phyloP scores from a whole-genome alignment of 2,888 invertebrate genomes.

The Nomada flava region DNA sequence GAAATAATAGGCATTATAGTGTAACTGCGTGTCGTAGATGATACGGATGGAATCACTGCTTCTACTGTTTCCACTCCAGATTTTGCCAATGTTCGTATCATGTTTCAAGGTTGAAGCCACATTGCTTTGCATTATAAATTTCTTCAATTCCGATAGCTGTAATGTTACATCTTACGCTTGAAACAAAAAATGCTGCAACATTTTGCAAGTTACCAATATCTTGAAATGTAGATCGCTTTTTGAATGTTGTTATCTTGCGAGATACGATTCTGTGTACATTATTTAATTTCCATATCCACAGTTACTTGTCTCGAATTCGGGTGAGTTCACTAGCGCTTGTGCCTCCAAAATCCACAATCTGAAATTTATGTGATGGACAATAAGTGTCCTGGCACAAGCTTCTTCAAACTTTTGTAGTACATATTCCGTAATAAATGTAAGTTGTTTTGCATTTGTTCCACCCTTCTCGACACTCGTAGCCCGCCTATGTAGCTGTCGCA shows the following conservation, averaged over 20 bases:
- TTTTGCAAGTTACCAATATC: not conserved
- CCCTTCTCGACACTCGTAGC: too few relatives aligned
- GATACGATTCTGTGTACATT: not conserved
- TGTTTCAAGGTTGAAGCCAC: not conserved
- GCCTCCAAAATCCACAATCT: too few relatives aligned
- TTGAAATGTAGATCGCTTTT: not conserved
- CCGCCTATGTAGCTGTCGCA: too few relatives aligned
- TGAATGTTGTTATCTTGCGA: not conserved
- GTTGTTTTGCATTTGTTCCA: too few relatives aligned
- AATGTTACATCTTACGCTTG: not conserved
- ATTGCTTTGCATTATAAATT: not conserved
- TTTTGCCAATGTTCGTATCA: not conserved
- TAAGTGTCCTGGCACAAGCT: too few relatives aligned
- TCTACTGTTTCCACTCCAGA: too few relatives aligned
- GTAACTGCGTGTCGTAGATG: not conserved
- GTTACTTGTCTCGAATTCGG: too few relatives aligned
- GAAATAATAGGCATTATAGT: not conserved
- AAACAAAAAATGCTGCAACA: not conserved
- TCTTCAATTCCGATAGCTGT: not conserved
- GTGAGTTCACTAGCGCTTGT: too few relatives aligned
- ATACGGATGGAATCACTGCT: not conserved
- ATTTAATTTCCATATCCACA: too few relatives aligned
- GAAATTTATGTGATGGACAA: too few relatives aligned
- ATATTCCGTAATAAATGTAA: too few relatives aligned
- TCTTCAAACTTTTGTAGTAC: too few relatives aligned